Base-by-base conservation (phyloP, 2,797 vertebrate species). In the Danio choprae region DNA sequence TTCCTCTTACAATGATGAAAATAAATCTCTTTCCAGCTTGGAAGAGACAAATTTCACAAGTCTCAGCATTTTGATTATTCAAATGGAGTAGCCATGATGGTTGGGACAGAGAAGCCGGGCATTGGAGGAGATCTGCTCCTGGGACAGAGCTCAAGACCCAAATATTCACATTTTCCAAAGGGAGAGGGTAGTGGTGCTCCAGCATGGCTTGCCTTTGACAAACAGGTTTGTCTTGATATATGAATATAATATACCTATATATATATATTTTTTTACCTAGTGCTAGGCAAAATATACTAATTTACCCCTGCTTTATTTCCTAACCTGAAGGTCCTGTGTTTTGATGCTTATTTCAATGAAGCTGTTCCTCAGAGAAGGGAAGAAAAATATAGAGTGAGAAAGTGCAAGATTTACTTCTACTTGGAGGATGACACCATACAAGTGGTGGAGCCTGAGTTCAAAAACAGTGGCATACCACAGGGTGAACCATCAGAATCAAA, bases 341-440 rank as follows among this genome's bases (percentile, higher is more conserved):
- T 99, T 90, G 90, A 96, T 84, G 96, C 96, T 1, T 96, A 95
- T 90, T 93, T 95, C 88, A 91, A 95, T 85, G 96, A 98, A 86
- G 85, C 90, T 77, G 91, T 96, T 46, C 84, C 86, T 80, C 89
- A 95, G 58, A 94, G 91, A 77, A 88, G 79, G 76, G 91, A 94
- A 81, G 96, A 97, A 89, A 88, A 74, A 0, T 91, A 93, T 79
- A 93, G 96, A 88, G 92, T 98, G 87, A 94, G 97, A 87, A 91
- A 89, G 38, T 96, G 94, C 87, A 96, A 96, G 83, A 97, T 98
- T 90, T 95, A 91, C 89, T 98, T 97, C 90, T 96, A 94, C 90
- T 92, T 90, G 86, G 97, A 98, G 88, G 97, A 98, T 86, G 95
- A 96, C 82, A 98, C 96, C 84, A 93, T 98, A 86, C 92, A 96